Conservation (phyloP, 2,888 invertebrate genomes). For the Cheilosia variabilis region DNA sequence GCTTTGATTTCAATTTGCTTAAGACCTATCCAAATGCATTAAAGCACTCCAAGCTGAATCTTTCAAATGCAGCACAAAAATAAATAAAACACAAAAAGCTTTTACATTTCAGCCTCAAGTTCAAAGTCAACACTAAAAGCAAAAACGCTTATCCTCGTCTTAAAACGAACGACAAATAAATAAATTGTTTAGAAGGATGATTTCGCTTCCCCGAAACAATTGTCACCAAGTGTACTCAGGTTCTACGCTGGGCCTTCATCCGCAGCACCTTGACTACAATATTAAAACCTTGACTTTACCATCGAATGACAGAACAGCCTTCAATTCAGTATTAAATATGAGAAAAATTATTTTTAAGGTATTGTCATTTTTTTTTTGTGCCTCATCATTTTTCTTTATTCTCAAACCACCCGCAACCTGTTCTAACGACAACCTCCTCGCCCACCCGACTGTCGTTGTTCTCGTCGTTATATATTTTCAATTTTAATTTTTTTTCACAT, state of each 20-base stretch:
- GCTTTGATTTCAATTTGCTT: too few species aligned
- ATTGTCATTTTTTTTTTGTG: neutral
- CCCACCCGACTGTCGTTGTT: neutral
- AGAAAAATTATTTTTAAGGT: neutral
- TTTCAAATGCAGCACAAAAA: neutral
- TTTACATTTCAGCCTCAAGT: neutral
- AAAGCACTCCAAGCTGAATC: neutral
- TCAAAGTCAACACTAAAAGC: conserved; percentile 23
- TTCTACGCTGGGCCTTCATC: neutral
- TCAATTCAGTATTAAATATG: neutral
- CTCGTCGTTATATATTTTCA: conserved; percentile 48
- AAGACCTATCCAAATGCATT: neutral
- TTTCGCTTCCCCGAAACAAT: neutral
- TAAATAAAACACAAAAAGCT: neutral
- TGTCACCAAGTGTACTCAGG: neutral
- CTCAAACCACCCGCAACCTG: neutral
- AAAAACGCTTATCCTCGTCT: conserved; percentile 14
- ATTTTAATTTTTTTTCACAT: conserved; percentile 56
- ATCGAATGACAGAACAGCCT: neutral
- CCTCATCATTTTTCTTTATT: neutral
- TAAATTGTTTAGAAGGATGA: neutral
- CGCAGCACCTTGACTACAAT: neutral
- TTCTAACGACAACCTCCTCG: neutral
- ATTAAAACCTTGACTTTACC: neutral
- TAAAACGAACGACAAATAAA: neutral